phyloP scores from a whole-genome alignment of 2,888 invertebrate species.

The Arctia plantaginis region DNA sequence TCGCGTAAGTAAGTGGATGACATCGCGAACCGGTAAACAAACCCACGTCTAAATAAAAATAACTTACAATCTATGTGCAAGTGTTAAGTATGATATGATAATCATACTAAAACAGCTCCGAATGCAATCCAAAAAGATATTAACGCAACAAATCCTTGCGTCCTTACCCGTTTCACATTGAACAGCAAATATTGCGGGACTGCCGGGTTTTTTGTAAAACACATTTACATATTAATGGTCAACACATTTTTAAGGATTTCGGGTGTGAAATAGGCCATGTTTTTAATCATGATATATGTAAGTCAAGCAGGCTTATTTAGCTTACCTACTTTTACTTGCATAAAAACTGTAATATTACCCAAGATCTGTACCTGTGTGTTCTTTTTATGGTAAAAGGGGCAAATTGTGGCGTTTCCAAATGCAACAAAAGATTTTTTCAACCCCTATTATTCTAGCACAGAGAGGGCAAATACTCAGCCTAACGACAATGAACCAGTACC shows the following conservation, averaged over 20 bases:
- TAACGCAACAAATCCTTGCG: not conserved
- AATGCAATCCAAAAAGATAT: not conserved
- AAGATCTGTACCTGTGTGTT: no score
- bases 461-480: no score
- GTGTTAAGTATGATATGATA: not conserved
- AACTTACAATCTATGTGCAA: not conserved
- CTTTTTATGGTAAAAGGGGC: no score
- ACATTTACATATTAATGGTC: conserved; percentile 17
- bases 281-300: not conserved
- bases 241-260: conserved; percentile 2
- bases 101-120: not conserved
- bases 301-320: not conserved
- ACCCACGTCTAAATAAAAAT: not conserved
- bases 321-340: not conserved
- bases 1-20: no score
- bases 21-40: no score
- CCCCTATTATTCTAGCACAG: no score
- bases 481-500: no score
- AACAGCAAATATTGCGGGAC: not conserved
- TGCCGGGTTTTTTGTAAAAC: not conserved
- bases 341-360: no score
- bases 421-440: no score
- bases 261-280: not conserved
- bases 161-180: not conserved
- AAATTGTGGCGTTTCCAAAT: no score